A percentile compares a stretch with the other conserved stretches of the same genome.
These are phyloP conservation scores for Sinocyclocheilus grahami DNA, from an alignment of 2,113 vertebrate genomes.

Conservation along the genomic window DNA sequence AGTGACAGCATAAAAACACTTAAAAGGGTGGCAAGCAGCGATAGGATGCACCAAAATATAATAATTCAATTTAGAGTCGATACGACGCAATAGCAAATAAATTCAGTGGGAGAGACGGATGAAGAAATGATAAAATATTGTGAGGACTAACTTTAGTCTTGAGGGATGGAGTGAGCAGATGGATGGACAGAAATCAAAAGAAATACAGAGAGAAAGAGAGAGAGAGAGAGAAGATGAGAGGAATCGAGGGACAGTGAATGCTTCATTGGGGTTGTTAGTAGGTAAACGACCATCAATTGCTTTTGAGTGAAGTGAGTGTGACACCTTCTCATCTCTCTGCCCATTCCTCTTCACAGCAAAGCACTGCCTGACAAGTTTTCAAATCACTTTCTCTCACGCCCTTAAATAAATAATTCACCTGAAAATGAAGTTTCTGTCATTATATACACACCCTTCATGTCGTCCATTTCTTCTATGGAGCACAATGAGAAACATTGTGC, in stretches of 20 bases:
- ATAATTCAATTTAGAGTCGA: conserved; percentile 46
- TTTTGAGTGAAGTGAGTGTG: conserved; percentile 39
- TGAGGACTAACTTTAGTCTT: not conserved
- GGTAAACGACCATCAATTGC: conserved; percentile 43
- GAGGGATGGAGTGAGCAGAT: not conserved
- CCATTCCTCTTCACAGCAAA: conserved; percentile 6
- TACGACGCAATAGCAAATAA: not conserved
- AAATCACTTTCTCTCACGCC: conserved; percentile 7
- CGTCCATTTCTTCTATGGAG: not conserved
- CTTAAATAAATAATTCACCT: not conserved
- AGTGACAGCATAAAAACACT: conserved; percentile 49
- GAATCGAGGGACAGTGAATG: not conserved
- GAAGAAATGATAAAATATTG: conserved; percentile 23
- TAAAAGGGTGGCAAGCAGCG: conserved; percentile 37
- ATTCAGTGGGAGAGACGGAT: conserved; percentile 32
- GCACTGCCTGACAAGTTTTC: conserved; percentile 39
- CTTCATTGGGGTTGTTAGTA: conserved; percentile 7
- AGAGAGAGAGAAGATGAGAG: not conserved
- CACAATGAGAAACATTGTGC: not conserved
- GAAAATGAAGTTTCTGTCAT: not conserved
- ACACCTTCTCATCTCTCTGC: conserved; percentile 42
- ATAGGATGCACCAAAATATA: not conserved
- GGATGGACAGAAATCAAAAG: not conserved
- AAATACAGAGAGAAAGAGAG: not conserved
- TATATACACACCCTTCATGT: not conserved